Percentiles rank a stretch among this genome's conserved stretches.
Conservation (phyloP, 2,888 invertebrate genomes). For the Eulithis prunata region DNA sequence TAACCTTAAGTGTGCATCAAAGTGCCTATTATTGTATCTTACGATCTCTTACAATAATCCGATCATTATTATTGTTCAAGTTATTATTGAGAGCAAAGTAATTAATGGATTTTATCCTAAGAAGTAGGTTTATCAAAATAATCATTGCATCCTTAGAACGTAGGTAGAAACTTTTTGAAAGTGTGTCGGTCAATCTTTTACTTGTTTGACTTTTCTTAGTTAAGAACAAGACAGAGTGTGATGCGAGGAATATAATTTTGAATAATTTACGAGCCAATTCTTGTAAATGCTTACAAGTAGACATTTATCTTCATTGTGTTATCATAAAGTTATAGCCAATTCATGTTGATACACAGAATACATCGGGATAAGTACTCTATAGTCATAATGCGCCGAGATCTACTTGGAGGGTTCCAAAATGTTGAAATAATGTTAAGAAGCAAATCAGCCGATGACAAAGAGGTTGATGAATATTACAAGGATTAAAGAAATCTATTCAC, state of each 20-base stretch:
- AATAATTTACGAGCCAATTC: constrained; percentile 15
- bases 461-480: constrained; percentile 9
- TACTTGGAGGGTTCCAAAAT: constrained; percentile 12
- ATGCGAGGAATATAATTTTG: constrained; percentile 11
- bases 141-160: no score
- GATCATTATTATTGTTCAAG: neutral
- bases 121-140: no score
- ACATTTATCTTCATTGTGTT: neutral
- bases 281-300: constrained; percentile 5
- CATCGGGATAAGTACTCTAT: constrained; percentile 1
- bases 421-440: constrained; percentile 17
- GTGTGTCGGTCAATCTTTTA: no score
- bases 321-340: constrained; percentile 18
- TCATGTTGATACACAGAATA: constrained; percentile 20
- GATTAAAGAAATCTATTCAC: constrained; percentile 11
- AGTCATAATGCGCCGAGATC: constrained; percentile 5
- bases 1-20: neutral
- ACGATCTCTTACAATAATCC: constrained; percentile 1
- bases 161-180: no score
- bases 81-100: neutral
- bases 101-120: neutral
- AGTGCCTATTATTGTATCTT: neutral
- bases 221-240: constrained; percentile 21
- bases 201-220: neutral
- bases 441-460: constrained; percentile 10